Base-by-base conservation (phyloP, 2,113 vertebrate genomes). In the Anseranas semipalmata region DNA sequence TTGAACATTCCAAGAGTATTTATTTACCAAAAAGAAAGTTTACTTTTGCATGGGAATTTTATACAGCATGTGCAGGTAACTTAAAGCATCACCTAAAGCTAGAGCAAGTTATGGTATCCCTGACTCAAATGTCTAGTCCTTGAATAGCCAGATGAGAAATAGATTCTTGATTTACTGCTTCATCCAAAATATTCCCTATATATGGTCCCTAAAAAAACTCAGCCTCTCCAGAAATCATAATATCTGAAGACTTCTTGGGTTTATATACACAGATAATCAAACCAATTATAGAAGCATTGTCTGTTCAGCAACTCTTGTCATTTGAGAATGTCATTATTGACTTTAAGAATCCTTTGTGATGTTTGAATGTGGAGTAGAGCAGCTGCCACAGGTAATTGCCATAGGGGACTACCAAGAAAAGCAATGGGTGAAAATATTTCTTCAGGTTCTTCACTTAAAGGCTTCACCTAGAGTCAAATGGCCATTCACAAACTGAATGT, bases 101-200 rank as follows among this genome's bases (percentile, higher is more conserved):
- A 81, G 9, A 13, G 48, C 6, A 67, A 55, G 9, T 39, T 25
- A 67, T 0, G 0, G 45, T 50, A 56, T 60, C 12, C 6, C 8
- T 32, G 7, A 20, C 6, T 37, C 27, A 74, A 58, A 58, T 8
- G 12, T 6, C 8, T 24, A 13, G 7, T 15, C 63, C 27, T 85
- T 43, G 43, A 68, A 78, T n/a, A 52, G 65, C 6, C 7, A 39
- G 18, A 11, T 35, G 15, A 70, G 32, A 62, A 3, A 37, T 1
- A 2, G 5, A 25, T 12, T 28, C 55, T 48, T 39, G 1, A 32
- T 77, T 84, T 55, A 33, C 4, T 1, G 1, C 32, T 76, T 79
- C 46, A 55, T 39, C 11, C 3, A 16, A 6, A 37, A 59, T 15
- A 35, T n/a, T 8, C 10, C 6, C 21, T 41, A 63, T 28, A 19